Percentiles rank a stretch among this genome's conserved stretches.
Evolutionary conservation across 2,888 invertebrate genomes (phyloP).

Genomic region (Drosophila greeni): DNA sequence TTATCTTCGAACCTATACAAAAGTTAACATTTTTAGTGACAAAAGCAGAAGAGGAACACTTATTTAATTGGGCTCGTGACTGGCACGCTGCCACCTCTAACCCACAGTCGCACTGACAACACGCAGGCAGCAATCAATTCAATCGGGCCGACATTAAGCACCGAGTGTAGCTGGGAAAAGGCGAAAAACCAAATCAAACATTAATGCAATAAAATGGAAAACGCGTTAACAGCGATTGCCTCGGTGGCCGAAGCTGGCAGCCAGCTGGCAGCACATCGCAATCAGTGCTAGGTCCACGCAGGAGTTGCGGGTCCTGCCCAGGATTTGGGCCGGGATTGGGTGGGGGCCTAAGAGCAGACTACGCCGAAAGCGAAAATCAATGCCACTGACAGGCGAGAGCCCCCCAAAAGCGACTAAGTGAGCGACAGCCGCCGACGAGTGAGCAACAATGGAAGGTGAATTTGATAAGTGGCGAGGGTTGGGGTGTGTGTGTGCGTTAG

Average conservation of each 20-base stretch:
- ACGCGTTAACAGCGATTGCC: constrained; percentile 75
- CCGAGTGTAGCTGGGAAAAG: constrained; percentile 22
- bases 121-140: constrained; percentile 63
- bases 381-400: constrained; percentile 48
- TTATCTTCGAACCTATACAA: constrained; percentile 20
- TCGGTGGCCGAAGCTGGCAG: constrained; percentile 52
- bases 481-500: neutral
- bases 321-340: constrained; percentile 5
- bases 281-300: constrained; percentile 26
- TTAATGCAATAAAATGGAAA: constrained; percentile 76
- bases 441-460: constrained; percentile 35
- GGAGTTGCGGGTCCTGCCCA: constrained; percentile 39
- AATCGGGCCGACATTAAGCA: constrained; percentile 48
- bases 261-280: constrained; percentile 30
- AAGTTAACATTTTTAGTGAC: neutral
- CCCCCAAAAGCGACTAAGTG: constrained; percentile 56
- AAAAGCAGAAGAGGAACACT: neutral
- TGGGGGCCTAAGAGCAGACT: constrained; percentile 56
- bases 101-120: constrained; percentile 19
- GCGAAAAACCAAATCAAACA: constrained; percentile 70
- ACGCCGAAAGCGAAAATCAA: constrained; percentile 64
- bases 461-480: constrained; percentile 18
- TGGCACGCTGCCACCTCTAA: constrained; percentile 15
- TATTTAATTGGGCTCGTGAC: constrained; percentile 4
- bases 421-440: constrained; percentile 57